These are phyloP conservation scores for Bos taurus DNA, from an alignment of 2,113 vertebrate genomes.

Conservation along the genomic window DNA sequence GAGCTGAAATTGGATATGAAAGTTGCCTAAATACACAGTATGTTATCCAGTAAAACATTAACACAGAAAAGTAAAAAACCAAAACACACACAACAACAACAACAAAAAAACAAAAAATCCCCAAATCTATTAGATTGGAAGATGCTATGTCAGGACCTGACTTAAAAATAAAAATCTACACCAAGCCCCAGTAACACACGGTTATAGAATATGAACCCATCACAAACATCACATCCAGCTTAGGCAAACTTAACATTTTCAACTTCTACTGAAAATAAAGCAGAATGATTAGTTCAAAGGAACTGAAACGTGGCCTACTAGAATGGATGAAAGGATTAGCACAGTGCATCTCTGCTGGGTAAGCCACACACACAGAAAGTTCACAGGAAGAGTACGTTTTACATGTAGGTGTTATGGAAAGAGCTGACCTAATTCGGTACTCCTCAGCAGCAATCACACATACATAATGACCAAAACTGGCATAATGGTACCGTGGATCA, in stretches of 20 bases:
- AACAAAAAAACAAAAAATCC: not conserved
- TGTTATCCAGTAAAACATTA: not conserved
- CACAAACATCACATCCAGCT: not conserved
- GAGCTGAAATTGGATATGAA: constrained; percentile 1
- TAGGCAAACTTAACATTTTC: not conserved
- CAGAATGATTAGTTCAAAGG: not conserved
- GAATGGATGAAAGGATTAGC: not conserved
- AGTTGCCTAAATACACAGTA: not conserved
- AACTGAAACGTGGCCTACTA: not conserved
- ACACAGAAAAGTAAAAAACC: not conserved
- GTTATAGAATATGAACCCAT: not conserved
- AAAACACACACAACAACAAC: not conserved
- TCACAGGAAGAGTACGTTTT: not conserved
- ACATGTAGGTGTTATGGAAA: not conserved
- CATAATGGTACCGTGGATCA: not conserved
- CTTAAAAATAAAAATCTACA: not conserved
- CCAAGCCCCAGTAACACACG: not conserved
- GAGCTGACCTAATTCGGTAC: not conserved
- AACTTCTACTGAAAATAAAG: constrained; percentile 13
- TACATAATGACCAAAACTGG: not conserved
- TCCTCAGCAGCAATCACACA: not conserved
- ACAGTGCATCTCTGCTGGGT: not conserved
- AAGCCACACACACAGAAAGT: not conserved
- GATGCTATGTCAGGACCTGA: not conserved
- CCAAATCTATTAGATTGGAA: not conserved